Base-by-base conservation (phyloP, 2,888 invertebrate genomes). In the Noctua comes region DNA sequence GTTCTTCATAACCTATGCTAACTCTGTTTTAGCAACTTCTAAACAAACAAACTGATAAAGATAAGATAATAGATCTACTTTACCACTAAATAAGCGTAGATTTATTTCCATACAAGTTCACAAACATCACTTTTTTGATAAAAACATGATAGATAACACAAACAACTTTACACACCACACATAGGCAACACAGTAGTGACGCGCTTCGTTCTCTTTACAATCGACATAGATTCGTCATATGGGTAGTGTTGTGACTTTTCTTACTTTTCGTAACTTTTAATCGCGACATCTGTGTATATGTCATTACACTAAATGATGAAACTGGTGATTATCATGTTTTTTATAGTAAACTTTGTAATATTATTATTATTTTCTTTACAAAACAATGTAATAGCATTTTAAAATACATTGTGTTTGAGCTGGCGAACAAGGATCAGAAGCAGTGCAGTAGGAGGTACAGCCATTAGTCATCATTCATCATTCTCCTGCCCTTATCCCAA, bases 141-240 rank as follows among this genome's bases (percentile, higher is more conserved):
- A 97, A 97, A 96, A 97, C 96, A 96, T 95, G 94, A 96, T 93
- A 95, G 93, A 94, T 94, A 95, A 94, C 95, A 95, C 94, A 95
- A 95, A 96, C 94, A 95, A 93, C 91, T 91, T 89, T 88, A 88
- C 86, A 88, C 91, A 92, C 92, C 93, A 94, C 93, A 94, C 92
- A 94, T 92, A 94, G 65, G 88, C 86, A 88, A 86, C 79, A 88
- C 87, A 87, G 91, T 95, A 95, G 95, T 94, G 95, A 91, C 93
- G 93, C 73, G 75, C 85, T 70, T 64, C 73, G 54, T 76, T 74
- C 76, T 65, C 43, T 66, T 83, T 73, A 54, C 46, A 80, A 68
- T 80, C 81, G 68, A 77, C 75, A 86, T 74, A 76, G 77, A 74
- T 87, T 83, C 86, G 82, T 86, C 86, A 79, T 78, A 80, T 70